Evolutionary conservation across 2,888 invertebrate species (phyloP).

Genomic region (Drosophila crucigera): DNA sequence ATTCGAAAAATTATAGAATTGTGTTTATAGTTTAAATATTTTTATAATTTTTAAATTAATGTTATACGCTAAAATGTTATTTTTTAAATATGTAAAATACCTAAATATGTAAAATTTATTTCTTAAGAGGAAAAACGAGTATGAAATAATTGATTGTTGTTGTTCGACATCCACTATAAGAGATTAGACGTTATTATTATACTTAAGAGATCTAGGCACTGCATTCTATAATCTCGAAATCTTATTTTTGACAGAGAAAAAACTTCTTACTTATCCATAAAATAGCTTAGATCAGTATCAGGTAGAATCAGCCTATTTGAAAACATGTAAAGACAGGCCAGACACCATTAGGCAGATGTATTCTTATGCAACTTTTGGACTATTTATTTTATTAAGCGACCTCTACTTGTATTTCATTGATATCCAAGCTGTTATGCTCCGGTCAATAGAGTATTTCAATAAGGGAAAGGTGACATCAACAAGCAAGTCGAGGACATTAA

Average conservation of each 20-base stretch:
- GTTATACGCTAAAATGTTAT: neutral
- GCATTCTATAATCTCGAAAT: neutral
- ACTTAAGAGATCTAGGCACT: neutral
- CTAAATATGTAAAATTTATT: neutral
- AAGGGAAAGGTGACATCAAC: constrained; percentile 57
- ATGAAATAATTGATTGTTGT: neutral
- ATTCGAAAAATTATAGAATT: neutral
- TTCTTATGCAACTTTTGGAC: fast-evolving
- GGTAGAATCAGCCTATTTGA: neutral
- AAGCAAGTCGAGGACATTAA: constrained; percentile 55
- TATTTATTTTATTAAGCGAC: neutral
- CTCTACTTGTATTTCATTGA: neutral
- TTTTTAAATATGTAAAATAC: neutral
- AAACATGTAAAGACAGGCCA: neutral
- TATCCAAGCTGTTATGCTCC: neutral
- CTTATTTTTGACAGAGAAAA: neutral
- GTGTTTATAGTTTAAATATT: neutral
- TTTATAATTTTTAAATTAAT: neutral
- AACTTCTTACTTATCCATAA: neutral
- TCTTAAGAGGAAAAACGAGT: neutral
- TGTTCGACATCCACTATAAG: neutral
- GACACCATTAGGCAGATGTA: neutral
- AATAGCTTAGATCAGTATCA: neutral
- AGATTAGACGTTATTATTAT: neutral
- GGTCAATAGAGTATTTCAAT: constrained; percentile 35